Base-by-base conservation (phyloP, 2,113 vertebrate species). In the Hystrix cristata region DNA sequence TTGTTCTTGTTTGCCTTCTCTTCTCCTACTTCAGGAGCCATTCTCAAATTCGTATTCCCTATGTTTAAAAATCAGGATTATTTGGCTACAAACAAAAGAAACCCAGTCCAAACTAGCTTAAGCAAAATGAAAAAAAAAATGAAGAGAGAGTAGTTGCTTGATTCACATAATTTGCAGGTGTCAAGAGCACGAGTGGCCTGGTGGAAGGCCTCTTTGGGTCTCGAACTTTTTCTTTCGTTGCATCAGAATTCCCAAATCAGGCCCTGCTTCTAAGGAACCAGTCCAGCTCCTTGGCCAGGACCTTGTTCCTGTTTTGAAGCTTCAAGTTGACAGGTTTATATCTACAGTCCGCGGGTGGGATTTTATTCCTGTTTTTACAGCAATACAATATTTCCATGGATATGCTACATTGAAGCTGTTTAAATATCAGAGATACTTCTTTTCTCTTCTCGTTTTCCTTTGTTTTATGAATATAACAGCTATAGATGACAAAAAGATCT, bases 371-470 rank as follows among this genome's bases (percentile, higher is more conserved):
- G 46, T 55, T 90, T 88, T 83, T 55, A 62, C 31, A 72, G 67
- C 25, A 83, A 23, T 74, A 83, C 14, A 76, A 18, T 85, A 71
- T 91, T 96, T 98, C 53, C 85, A 27, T 82, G 29, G 60, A 23
- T 81, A 34, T 1, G 3, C 87, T 55, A 82, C 71, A 51, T 25
- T 51, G 55, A 96, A 89, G 19, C n/a, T 88, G 34, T 90, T 95
- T 91, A 60, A 62, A 62, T 53, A 67, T 23, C 12, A 23, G 8
- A 57, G 34, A 46, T 46, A 25, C 38, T 25, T 83, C 27, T 51
- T 60, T 88, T n/a, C 82, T 53, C 11, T 38, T 65, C 51, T 91
- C 57, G 13, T 76, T 93, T 95, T 88, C 43, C 51, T 16, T 34
- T 3, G 2, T 53, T 78, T 94, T 88, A 72, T 69, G 6, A 86